Evolutionary conservation across 2,797 vertebrate genomes (phyloP).

Genomic region (Lophotriccus pileatus): DNA sequence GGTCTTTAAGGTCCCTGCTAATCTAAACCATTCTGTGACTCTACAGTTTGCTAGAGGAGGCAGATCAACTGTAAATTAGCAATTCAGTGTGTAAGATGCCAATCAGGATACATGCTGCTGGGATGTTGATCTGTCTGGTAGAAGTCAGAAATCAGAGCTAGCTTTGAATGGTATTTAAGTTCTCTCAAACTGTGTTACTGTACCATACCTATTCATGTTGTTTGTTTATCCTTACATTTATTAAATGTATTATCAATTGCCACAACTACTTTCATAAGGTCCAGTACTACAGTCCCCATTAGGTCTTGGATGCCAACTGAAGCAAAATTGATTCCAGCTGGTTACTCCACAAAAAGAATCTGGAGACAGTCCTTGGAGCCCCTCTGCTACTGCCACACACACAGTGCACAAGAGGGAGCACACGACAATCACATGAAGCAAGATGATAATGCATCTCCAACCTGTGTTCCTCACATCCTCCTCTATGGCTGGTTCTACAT

Average conservation of each 20-base stretch:
- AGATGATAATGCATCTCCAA: not conserved
- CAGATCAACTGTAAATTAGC: not conserved
- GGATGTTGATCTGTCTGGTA: not conserved
- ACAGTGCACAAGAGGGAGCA: accelerated
- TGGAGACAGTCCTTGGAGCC: not conserved
- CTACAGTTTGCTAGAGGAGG: not conserved
- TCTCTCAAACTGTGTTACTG: not conserved
- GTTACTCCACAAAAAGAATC: accelerated
- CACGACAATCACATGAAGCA: not conserved
- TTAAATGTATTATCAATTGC: not conserved
- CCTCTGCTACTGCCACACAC: not conserved
- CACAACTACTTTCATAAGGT: not conserved
- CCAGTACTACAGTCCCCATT: too few species aligned
- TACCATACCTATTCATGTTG: not conserved
- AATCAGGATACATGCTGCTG: not conserved
- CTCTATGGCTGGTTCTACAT: not conserved
- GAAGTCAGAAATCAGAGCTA: not conserved
- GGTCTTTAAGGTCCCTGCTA: not conserved
- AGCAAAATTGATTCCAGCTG: not conserved
- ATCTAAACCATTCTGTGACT: not conserved
- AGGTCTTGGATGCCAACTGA: not conserved
- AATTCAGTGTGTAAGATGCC: not conserved
- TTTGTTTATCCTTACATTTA: not conserved
- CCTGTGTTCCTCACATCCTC: not conserved
- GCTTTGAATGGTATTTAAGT: not conserved